Evolutionary conservation across 2,797 vertebrate genomes (phyloP).

Genomic region (Crotalus adamanteus): DNA sequence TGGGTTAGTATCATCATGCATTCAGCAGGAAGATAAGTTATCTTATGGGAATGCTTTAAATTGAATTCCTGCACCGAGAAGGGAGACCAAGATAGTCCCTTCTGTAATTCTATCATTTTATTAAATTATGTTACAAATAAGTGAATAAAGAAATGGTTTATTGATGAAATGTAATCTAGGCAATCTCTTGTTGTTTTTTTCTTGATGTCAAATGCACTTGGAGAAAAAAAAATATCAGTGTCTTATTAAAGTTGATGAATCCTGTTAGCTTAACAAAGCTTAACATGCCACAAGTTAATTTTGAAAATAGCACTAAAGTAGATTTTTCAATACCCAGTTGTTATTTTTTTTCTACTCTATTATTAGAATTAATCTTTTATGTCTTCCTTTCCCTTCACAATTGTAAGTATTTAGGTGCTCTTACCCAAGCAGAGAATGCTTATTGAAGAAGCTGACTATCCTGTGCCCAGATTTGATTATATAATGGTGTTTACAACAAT

Average conservation of each 20-base stretch:
- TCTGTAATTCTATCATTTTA: not conserved
- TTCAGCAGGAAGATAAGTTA: not conserved
- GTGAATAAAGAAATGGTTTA: not conserved
- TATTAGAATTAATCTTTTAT: not conserved
- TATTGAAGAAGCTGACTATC: not conserved
- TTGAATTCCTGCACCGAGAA: not conserved
- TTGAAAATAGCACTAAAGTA: not conserved
- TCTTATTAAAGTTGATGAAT: not conserved
- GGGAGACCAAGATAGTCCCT: not conserved
- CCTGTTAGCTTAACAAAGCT: not conserved
- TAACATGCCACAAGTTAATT: not conserved
- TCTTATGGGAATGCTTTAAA: not conserved
- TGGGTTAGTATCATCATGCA: not conserved
- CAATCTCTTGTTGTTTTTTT: not conserved
- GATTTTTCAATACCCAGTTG: not conserved
- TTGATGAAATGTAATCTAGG: not conserved
- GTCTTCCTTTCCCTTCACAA: not conserved
- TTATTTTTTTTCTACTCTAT: not conserved
- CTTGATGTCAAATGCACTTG: not conserved
- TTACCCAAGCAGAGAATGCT: not conserved
- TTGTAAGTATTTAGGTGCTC: not conserved
- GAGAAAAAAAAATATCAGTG: not conserved
- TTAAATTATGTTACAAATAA: not conserved
- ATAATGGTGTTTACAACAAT: not conserved
- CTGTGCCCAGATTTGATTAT: not conserved